phyloP scores from a whole-genome alignment of 2,888 invertebrate species.

The Phragmatobia fuliginosa region DNA sequence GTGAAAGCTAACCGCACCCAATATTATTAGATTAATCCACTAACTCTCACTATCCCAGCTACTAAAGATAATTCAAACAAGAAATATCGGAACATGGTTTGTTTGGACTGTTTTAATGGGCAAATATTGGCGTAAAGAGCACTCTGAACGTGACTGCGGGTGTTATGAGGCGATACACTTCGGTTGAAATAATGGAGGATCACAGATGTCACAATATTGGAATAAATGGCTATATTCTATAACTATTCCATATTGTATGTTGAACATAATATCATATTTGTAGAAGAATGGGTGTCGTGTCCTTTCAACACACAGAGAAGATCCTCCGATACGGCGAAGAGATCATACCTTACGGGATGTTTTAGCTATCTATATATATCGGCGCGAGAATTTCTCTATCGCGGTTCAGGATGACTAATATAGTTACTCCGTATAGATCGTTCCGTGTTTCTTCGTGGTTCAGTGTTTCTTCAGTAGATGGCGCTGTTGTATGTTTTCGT shows the following conservation, averaged over 20 bases:
- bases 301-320: too few species aligned
- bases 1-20: slow-evolving; percentile 27
- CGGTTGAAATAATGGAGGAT: slow-evolving; percentile 29
- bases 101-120: slow-evolving; percentile 66
- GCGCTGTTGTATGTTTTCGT: too few species aligned
- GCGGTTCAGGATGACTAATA: too few species aligned
- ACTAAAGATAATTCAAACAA: slow-evolving; percentile 58
- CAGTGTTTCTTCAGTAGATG: too few species aligned
- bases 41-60: slow-evolving; percentile 39
- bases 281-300: too few species aligned
- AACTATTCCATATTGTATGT: background rate
- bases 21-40: slow-evolving; percentile 39
- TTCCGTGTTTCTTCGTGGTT: too few species aligned
- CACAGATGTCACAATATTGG: slow-evolving; percentile 15
- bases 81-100: slow-evolving; percentile 56
- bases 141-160: slow-evolving; percentile 55
- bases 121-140: slow-evolving; percentile 63
- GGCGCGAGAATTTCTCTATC: too few species aligned
- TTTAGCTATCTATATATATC: too few species aligned
- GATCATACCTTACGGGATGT: too few species aligned
- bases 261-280: background rate
- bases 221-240: slow-evolving; percentile 28
- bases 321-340: too few species aligned
- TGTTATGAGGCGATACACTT: slow-evolving; percentile 43
- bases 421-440: too few species aligned